These are phyloP conservation scores for Lasioglossum marginatum DNA, from an alignment of 2,888 invertebrate genomes.

Conservation along the genomic window DNA sequence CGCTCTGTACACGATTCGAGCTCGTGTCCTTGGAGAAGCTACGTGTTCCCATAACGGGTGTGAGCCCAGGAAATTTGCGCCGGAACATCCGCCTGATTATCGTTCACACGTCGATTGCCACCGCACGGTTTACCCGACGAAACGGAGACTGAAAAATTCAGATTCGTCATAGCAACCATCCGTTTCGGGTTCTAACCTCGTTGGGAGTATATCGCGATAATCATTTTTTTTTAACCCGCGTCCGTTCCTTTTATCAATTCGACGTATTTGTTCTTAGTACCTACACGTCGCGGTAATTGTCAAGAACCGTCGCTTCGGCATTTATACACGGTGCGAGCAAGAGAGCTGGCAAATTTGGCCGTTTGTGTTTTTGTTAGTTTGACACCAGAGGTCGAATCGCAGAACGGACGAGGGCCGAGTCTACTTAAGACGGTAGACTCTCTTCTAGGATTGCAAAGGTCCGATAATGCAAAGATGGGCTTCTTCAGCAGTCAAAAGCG, in stretches of 20 bases:
- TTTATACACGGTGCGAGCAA: not conserved
- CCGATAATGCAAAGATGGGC: too few species aligned
- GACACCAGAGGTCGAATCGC: not conserved
- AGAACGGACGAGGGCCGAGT: not conserved
- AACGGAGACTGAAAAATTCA: not conserved
- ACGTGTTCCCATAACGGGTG: conserved; percentile 1
- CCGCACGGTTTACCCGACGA: not conserved
- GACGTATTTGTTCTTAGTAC: not conserved
- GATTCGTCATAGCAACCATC: not conserved
- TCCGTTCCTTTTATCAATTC: not conserved
- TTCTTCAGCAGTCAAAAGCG: too few species aligned
- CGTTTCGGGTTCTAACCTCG: not conserved
- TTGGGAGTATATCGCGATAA: not conserved
- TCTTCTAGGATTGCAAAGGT: too few species aligned
- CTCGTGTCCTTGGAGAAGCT: not conserved
- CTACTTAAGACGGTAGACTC: too few species aligned
- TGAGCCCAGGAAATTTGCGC: conserved; percentile 17
- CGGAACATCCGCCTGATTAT: conserved; percentile 28
- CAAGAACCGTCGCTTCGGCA: not conserved
- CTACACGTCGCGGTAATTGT: not conserved
- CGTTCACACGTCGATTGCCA: not conserved
- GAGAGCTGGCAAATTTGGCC: not conserved
- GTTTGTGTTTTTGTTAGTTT: not conserved
- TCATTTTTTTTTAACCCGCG: not conserved
- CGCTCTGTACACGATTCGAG: not conserved